Conservation (phyloP, 2,797 vertebrate species). For the Syngnathus acus region DNA sequence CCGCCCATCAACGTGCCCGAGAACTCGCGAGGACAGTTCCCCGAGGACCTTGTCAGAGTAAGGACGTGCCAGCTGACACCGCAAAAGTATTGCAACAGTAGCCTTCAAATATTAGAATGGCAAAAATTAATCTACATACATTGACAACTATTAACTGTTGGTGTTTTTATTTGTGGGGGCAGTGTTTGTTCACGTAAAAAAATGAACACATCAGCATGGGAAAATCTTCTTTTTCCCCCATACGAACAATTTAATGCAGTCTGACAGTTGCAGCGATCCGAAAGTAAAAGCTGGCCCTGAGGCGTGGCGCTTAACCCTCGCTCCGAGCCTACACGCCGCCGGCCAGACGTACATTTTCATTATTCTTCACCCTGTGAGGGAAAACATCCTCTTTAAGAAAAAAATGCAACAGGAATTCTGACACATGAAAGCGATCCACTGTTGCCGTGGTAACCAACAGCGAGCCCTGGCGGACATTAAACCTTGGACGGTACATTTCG, state of each 20-base stretch:
- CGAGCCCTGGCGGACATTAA: neutral
- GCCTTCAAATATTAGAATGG: too few relatives aligned
- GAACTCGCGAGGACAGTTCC: constrained; percentile 93
- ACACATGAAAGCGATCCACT: neutral
- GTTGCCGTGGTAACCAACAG: constrained; percentile 1
- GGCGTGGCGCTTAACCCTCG: neutral
- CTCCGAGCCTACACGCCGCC: neutral
- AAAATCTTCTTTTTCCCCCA: neutral
- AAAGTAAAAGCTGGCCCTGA: neutral
- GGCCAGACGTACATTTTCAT: neutral
- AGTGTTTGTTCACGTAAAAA: neutral
- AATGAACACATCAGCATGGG: neutral
- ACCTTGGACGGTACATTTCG: neutral
- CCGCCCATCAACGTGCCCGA: constrained; percentile 95
- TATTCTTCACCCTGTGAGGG: neutral
- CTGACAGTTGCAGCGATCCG: neutral
- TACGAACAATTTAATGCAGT: neutral
- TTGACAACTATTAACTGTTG: too few relatives aligned
- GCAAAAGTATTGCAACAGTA: neutral
- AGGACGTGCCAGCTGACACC: constrained; percentile 29
- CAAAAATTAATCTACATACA: too few relatives aligned
- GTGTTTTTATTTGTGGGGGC: too few relatives aligned
- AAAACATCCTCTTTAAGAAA: neutral
- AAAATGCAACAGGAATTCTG: neutral
- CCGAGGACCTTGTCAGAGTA: constrained; percentile 94